Conservation (phyloP, 2,797 vertebrate species). For the Telmatherina bonti region DNA sequence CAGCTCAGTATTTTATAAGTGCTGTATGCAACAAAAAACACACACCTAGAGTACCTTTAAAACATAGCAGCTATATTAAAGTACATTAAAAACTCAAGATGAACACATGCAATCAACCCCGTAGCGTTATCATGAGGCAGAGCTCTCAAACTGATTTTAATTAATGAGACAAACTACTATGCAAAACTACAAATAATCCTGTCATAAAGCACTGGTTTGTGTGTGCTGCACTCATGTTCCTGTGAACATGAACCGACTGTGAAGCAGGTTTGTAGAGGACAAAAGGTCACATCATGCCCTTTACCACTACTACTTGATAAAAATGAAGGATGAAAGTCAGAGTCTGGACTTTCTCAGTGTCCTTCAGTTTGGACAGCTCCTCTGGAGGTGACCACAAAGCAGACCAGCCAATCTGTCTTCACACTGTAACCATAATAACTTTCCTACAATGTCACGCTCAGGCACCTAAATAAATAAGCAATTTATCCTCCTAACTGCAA, state of each 20-base stretch:
- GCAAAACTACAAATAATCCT: slow-evolving; percentile 2
- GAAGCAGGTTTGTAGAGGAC: slow-evolving; percentile 2
- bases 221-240: slow-evolving; percentile 6
- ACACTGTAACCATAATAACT: slow-evolving; percentile 58
- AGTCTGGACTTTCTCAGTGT: slow-evolving; percentile 13
- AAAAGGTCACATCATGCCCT: slow-evolving; percentile 13
- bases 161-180: slow-evolving; percentile 14
- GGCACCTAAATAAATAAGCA: slow-evolving; percentile 72
- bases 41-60: not conserved
- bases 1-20: too few relatives aligned
- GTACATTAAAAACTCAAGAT: slow-evolving; percentile 20
- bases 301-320: not conserved
- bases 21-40: not conserved
- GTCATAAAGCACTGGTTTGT: slow-evolving; percentile 2
- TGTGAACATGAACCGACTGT: slow-evolving; percentile 21
- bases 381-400: slow-evolving; percentile 60
- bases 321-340: slow-evolving; percentile 14
- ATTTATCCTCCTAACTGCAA: slow-evolving; percentile 62
- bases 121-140: not conserved
- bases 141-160: slow-evolving; percentile 1
- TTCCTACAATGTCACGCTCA: slow-evolving; percentile 59
- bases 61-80: slow-evolving; percentile 9
- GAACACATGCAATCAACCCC: not conserved
- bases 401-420: slow-evolving; percentile 58
- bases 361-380: slow-evolving; percentile 37